A percentile compares a stretch with the other conserved stretches of the same genome.
phyloP scores from a whole-genome alignment of 2,888 invertebrate species.

The Chesias legatella region DNA sequence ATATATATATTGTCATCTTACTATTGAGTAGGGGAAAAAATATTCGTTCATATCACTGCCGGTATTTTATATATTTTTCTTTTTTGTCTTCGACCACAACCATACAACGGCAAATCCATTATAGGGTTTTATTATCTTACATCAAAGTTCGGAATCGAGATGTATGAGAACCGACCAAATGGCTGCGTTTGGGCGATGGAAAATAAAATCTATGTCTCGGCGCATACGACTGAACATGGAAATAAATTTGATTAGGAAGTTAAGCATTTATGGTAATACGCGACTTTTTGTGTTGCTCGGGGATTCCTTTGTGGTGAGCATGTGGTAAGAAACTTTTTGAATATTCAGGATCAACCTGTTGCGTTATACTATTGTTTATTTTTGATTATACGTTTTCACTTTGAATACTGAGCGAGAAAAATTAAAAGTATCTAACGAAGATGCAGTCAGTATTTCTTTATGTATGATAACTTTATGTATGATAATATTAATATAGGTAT shows the following conservation, averaged over 20 bases:
- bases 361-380: background rate
- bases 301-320: constrained; percentile 62
- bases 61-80: constrained; percentile 45
- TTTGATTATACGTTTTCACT: background rate
- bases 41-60: constrained; percentile 42
- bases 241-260: constrained; percentile 38
- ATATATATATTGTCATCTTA: too few relatives aligned
- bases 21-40: constrained; percentile 2
- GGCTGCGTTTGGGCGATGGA: constrained; percentile 29
- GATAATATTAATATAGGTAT: too few relatives aligned
- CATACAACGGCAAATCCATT: constrained; percentile 64
- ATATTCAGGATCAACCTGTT: constrained; percentile 26
- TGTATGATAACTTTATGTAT: too few relatives aligned
- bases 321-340: constrained; percentile 32
- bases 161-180: constrained; percentile 43
- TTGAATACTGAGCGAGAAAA: too few relatives aligned
- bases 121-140: constrained; percentile 70
- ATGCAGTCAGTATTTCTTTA: too few relatives aligned
- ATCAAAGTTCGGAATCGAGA: constrained; percentile 61
- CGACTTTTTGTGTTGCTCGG: constrained; percentile 53
- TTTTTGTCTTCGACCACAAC: constrained; percentile 56
- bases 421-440: too few relatives aligned
- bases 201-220: constrained; percentile 46
- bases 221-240: constrained; percentile 51
- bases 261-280: constrained; percentile 60